phyloP scores from a whole-genome alignment of 2,888 invertebrate species.

The Oxytorus armatus region DNA sequence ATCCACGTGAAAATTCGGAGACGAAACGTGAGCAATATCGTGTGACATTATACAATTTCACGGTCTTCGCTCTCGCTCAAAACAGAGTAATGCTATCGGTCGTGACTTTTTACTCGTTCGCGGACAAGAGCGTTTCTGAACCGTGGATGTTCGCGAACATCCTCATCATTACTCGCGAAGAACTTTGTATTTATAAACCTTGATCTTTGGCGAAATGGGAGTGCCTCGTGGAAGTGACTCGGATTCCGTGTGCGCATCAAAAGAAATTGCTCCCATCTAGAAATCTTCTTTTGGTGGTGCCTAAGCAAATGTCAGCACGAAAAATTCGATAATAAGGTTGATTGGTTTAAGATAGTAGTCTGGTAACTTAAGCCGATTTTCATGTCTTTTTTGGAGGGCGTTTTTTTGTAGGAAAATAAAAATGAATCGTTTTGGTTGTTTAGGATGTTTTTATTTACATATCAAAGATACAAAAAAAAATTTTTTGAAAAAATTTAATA shows the following conservation, averaged over 20 bases:
- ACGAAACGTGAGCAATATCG: conserved; percentile 32
- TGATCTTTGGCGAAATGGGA: conserved; percentile 42
- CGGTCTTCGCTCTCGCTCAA: conserved; percentile 1
- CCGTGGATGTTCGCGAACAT: conserved; percentile 1
- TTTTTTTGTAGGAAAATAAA: too few species aligned
- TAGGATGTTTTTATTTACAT: too few species aligned
- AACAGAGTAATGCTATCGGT: conserved; percentile 36
- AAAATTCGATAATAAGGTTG: too few species aligned
- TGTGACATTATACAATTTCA: conserved; percentile 36
- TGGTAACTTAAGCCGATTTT: too few species aligned
- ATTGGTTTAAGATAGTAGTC: too few species aligned
- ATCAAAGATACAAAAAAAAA: too few species aligned
- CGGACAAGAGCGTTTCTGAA: conserved; percentile 6
- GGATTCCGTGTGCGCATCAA: conserved; percentile 23
- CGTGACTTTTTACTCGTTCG: conserved; percentile 29
- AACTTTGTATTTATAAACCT: conserved; percentile 40
- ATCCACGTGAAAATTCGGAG: conserved; percentile 3
- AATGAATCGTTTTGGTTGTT: too few species aligned
- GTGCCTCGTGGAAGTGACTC: conserved; percentile 50
- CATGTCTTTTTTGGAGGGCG: too few species aligned
- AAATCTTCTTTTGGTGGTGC: too few species aligned
- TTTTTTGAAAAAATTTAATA: too few species aligned
- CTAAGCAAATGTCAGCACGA: too few species aligned
- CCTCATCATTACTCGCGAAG: conserved; percentile 12
- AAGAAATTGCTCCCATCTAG: conserved; percentile 15